These are phyloP conservation scores for Caenorhabditis sp. DNA, from an alignment of 2,888 invertebrate genomes.

Conservation along the genomic window DNA sequence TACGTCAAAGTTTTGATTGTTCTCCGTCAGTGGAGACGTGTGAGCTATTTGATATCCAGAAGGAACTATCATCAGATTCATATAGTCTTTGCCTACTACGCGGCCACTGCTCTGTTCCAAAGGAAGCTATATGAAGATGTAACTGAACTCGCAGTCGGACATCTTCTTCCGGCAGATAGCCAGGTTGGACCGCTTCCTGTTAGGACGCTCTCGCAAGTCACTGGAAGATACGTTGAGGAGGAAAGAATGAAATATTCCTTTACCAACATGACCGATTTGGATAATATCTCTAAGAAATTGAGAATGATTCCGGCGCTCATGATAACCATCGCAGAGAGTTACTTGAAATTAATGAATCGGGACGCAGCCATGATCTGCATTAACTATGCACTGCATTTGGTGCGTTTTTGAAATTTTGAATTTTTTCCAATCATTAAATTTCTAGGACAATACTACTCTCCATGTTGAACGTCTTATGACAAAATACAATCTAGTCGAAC, in stretches of 20 bases:
- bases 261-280: slow-evolving; percentile 52
- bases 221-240: slow-evolving; percentile 60
- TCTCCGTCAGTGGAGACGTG: slow-evolving; percentile 61
- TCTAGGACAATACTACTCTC: slow-evolving; percentile 43
- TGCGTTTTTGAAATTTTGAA: slow-evolving; percentile 7
- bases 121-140: slow-evolving; percentile 61
- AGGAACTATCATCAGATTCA: slow-evolving; percentile 65
- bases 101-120: slow-evolving; percentile 67
- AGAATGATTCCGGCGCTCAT: slow-evolving; percentile 44
- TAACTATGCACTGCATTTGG: slow-evolving; percentile 40
- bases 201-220: slow-evolving; percentile 45
- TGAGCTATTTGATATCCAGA: slow-evolving; percentile 35
- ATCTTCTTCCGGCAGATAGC: slow-evolving; percentile 30
- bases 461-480: slow-evolving; percentile 55
- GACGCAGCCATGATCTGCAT: slow-evolving; percentile 63
- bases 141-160: slow-evolving; percentile 60
- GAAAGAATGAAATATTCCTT: slow-evolving; percentile 55
- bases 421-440: neutral
- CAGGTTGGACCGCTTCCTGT: slow-evolving; percentile 30
- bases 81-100: slow-evolving; percentile 73
- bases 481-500: slow-evolving; percentile 59
- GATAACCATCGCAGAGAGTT: slow-evolving; percentile 59
- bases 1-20: slow-evolving; percentile 59
- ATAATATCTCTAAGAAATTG: slow-evolving; percentile 34
- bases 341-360: slow-evolving; percentile 60